phyloP scores from a whole-genome alignment of 2,888 invertebrate species.

The Tribolium freemani region DNA sequence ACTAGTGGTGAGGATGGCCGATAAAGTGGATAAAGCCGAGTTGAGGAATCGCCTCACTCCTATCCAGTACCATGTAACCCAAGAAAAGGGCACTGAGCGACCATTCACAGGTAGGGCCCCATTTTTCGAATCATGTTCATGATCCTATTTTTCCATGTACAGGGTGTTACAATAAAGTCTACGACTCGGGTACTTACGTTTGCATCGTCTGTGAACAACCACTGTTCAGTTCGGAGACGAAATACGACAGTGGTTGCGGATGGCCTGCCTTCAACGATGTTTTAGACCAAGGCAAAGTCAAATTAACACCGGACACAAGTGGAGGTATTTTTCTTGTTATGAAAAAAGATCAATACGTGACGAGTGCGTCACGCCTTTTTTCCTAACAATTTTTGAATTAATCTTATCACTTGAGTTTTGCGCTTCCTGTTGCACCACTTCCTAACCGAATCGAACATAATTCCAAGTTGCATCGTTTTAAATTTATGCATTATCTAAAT shows the following conservation, averaged over 20 bases:
- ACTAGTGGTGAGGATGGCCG: constrained; percentile 50
- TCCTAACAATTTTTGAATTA: constrained; percentile 15
- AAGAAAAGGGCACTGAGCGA: constrained; percentile 96
- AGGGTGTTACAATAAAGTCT: constrained; percentile 91
- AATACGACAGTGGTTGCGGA: constrained; percentile 97
- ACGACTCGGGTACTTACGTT: constrained; percentile 90
- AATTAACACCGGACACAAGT: constrained; percentile 89
- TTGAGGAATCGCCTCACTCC: constrained; percentile 89
- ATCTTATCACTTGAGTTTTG: constrained; percentile 28
- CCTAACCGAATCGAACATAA: constrained; percentile 13
- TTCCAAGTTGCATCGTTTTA: constrained; percentile 17
- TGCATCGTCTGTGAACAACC: constrained; percentile 94
- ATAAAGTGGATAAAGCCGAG: constrained; percentile 78
- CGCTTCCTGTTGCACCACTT: constrained; percentile 38
- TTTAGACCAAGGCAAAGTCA: constrained; percentile 87
- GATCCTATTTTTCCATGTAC: constrained; percentile 64
- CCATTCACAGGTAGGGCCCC: constrained; percentile 76
- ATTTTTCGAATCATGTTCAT: neutral
- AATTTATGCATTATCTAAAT: constrained; percentile 15
- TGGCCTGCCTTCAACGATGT: constrained; percentile 99
- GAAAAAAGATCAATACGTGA: constrained; percentile 4
- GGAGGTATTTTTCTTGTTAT: constrained; percentile 72
- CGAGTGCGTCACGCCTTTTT: neutral
- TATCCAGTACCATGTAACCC: constrained; percentile 94
- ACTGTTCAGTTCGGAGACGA: constrained; percentile 92